Percentiles rank a stretch among this genome's conserved stretches.
Conservation (phyloP, 2,797 vertebrate genomes). For the Tarsius wallacei region DNA sequence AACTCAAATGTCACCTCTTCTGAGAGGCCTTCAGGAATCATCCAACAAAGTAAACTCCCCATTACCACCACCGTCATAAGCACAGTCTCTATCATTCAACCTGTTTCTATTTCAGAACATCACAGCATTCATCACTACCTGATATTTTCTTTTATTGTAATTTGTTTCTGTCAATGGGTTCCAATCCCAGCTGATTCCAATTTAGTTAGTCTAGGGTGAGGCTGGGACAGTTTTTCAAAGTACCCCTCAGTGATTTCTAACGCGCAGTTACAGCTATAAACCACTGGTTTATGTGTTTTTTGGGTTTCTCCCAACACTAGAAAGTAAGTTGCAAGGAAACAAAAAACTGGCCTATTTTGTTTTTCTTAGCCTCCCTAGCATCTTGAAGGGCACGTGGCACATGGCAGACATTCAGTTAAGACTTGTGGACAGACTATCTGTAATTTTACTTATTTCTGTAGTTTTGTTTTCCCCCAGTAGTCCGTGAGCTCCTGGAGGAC, state of each 20-base stretch:
- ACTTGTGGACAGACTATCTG: not conserved
- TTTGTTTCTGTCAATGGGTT: not conserved
- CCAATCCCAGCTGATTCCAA: not conserved
- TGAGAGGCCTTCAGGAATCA: not conserved
- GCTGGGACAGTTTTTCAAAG: constrained; percentile 16
- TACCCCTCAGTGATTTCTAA: constrained; percentile 17
- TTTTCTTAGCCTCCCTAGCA: not conserved
- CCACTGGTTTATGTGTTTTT: constrained; percentile 23
- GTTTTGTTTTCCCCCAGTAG: not conserved
- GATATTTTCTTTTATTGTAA: not conserved
- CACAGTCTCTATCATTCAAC: not conserved
- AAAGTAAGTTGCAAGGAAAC: constrained; percentile 73
- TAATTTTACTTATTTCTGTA: not conserved
- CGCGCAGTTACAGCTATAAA: not conserved
- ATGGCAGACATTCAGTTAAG: not conserved
- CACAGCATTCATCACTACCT: not conserved
- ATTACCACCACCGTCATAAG: accelerated
- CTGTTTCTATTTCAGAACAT: not conserved
- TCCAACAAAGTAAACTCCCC: not conserved
- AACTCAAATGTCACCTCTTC: constrained; percentile 15
- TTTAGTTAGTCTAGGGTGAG: constrained; percentile 13
- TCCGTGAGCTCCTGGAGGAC: not conserved
- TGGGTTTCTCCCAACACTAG: constrained; percentile 38
- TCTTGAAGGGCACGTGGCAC: not conserved
- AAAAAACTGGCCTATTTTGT: constrained; percentile 55